Evolutionary conservation across 2,888 invertebrate species (phyloP).

Genomic region (Charanyca ferruginea): DNA sequence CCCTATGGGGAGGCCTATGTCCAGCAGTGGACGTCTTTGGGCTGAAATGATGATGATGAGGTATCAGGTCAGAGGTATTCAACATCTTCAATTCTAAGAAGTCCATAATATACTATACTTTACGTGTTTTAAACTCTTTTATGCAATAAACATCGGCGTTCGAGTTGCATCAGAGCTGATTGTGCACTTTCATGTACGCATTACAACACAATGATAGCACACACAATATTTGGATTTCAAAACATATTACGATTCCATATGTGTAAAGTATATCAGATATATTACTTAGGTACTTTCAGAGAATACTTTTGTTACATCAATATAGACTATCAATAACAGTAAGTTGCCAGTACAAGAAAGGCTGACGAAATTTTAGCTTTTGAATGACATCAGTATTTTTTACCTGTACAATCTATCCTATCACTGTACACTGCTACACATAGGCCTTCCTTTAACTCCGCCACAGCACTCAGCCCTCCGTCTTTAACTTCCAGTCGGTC

Average conservation of each 20-base stretch:
- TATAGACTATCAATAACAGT: no score
- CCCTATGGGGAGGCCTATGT: no score
- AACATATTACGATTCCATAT: slow-evolving; percentile 25
- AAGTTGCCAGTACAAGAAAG: no score
- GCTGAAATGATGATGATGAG: no score
- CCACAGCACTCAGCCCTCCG: no score
- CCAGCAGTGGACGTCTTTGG: no score
- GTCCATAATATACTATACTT: slow-evolving; percentile 10
- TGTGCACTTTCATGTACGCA: slow-evolving; percentile 46
- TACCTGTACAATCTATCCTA: no score
- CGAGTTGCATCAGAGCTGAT: slow-evolving; percentile 48
- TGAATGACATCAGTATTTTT: no score
- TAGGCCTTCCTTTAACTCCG: no score
- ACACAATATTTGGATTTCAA: slow-evolving; percentile 46
- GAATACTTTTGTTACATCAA: not conserved
- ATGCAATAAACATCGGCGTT: slow-evolving; percentile 32
- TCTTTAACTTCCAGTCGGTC: no score
- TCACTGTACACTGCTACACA: no score
- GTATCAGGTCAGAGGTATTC: not conserved
- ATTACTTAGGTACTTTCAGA: not conserved
- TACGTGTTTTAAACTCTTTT: slow-evolving; percentile 34
- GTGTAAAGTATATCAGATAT: slow-evolving; percentile 30
- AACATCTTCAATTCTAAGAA: not conserved
- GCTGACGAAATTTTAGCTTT: no score
- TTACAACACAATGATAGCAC: slow-evolving; percentile 50